Percentiles rank a stretch among this genome's conserved stretches.
Evolutionary conservation across 2,113 vertebrate species (phyloP).

Genomic region (Platysteira castanea): DNA sequence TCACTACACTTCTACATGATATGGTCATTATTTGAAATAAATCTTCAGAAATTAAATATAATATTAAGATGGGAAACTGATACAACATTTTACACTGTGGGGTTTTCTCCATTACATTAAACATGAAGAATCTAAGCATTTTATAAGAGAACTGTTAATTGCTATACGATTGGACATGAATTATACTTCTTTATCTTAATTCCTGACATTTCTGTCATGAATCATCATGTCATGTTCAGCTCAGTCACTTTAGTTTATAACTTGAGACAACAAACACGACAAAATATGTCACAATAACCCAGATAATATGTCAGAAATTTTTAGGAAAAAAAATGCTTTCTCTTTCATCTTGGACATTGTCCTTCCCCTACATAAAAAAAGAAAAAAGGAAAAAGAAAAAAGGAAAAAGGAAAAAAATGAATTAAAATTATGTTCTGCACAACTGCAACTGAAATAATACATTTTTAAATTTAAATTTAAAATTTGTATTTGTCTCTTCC

Average conservation of each 20-base stretch:
- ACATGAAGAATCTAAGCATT: constrained; percentile 7
- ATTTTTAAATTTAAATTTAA: not conserved
- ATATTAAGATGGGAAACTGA: not conserved
- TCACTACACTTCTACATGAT: not conserved
- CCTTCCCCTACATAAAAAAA: not conserved
- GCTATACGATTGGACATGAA: constrained; percentile 53
- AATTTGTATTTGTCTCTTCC: not conserved
- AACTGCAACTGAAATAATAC: not conserved
- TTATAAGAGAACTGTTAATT: constrained; percentile 62
- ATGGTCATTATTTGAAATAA: not conserved
- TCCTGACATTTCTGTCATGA: constrained; percentile 68
- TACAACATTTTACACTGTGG: not conserved
- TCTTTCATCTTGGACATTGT: not conserved
- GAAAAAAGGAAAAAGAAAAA: not conserved
- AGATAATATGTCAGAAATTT: not conserved
- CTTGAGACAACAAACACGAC: constrained; percentile 31
- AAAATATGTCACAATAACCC: constrained; percentile 52
- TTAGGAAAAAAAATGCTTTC: not conserved
- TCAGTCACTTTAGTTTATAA: constrained; percentile 53
- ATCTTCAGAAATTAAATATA: not conserved
- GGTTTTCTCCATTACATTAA: constrained; percentile 33
- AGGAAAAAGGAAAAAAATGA: not conserved
- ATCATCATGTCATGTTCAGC: constrained; percentile 40
- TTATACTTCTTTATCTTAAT: constrained; percentile 64
- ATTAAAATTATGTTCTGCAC: not conserved